These are phyloP conservation scores for Thalassoma bifasciatum DNA, from an alignment of 2,113 vertebrate genomes.

Conservation along the genomic window DNA sequence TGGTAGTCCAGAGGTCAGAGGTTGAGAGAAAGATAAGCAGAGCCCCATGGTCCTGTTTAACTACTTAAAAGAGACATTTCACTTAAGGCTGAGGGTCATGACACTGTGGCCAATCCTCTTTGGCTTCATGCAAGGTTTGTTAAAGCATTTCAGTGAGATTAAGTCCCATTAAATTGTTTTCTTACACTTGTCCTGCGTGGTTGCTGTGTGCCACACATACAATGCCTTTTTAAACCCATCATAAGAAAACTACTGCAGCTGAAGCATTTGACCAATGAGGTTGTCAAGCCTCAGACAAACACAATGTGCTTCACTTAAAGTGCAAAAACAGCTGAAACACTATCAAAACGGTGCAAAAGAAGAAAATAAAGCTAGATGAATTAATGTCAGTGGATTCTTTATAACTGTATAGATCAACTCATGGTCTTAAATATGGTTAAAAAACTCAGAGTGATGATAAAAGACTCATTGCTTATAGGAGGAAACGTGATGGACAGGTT, in stretches of 20 bases:
- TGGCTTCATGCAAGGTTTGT: background rate
- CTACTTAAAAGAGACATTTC: conserved; percentile 45
- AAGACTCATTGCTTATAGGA: conserved; percentile 13
- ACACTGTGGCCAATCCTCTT: conserved; percentile 11
- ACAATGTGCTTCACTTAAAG: too few relatives aligned
- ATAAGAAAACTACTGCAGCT: background rate
- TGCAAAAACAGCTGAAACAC: too few relatives aligned
- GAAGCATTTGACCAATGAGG: background rate
- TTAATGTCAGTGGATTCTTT: too few relatives aligned
- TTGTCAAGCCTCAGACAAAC: too few relatives aligned
- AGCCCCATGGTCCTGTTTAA: conserved; percentile 55
- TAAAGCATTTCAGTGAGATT: conserved; percentile 1
- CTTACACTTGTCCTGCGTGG: background rate
- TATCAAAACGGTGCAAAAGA: too few relatives aligned
- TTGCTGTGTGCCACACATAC: background rate
- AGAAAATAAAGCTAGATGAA: too few relatives aligned
- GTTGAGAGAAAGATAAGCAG: conserved; percentile 69
- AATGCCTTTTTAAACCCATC: background rate
- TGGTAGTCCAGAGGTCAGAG: conserved; percentile 60
- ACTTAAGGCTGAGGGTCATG: conserved; percentile 40
- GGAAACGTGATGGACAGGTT: conserved; percentile 27
- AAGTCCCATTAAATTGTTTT: background rate
- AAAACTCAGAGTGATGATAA: conserved; percentile 26
- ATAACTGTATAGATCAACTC: background rate
- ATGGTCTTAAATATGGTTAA: conserved; percentile 4